phyloP scores from a whole-genome alignment of 2,797 vertebrate species.

The Apodemus agrarius region DNA sequence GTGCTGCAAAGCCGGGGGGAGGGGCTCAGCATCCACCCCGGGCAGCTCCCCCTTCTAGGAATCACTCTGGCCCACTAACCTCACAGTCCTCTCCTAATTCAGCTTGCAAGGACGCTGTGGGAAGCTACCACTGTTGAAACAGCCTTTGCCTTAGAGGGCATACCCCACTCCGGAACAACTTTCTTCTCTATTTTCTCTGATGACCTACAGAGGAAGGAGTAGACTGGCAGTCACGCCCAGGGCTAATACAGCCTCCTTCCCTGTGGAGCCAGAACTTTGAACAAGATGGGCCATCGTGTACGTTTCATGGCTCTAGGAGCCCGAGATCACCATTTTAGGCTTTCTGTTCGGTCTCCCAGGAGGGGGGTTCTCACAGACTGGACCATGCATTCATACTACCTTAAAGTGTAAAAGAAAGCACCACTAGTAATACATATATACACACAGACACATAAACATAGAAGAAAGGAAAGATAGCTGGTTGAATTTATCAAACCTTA shows the following conservation, averaged over 20 bases:
- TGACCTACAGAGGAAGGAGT: background rate
- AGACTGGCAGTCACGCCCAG: background rate
- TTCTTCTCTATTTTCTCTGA: background rate
- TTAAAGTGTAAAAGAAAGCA: background rate
- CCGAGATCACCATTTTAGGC: background rate
- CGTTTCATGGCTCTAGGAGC: background rate
- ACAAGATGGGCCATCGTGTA: background rate
- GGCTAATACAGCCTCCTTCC: background rate
- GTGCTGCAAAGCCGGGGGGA: fast-evolving
- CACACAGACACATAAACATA: background rate
- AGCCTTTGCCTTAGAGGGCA: background rate
- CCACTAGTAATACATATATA: background rate
- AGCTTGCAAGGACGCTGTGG: background rate
- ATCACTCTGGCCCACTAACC: background rate
- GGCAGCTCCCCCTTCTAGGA: background rate
- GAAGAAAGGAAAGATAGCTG: background rate
- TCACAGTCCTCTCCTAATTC: background rate
- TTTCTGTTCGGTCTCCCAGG: background rate
- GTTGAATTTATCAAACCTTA: background rate
- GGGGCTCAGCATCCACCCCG: background rate
- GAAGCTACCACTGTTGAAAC: background rate
- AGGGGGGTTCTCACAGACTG: background rate
- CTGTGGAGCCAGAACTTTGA: background rate
- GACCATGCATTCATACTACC: background rate
- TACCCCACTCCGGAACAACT: background rate